Evolutionary conservation across 1,140 invertebrate genomes (phyloP), one percentile per base, ranked within the genome.

Genomic region (Atta colombica): DNA sequence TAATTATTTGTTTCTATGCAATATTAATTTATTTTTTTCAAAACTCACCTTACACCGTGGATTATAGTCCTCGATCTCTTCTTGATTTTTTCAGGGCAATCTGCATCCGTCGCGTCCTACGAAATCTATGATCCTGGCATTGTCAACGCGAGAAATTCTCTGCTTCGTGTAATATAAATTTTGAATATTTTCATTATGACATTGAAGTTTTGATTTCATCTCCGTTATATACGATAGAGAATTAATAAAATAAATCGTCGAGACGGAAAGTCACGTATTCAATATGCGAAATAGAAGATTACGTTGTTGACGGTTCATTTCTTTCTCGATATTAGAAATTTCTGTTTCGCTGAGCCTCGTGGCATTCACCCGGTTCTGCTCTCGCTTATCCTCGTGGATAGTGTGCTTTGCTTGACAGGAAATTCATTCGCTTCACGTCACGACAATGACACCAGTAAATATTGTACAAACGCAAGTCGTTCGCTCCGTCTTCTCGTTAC

Each of bases 321-420:
- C 18, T 18, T 49, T 74, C 28, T 58, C 16, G 14, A 58, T 31
- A 21, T 3, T 49, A n/a, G 7, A 68, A 35, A 58, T 45, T 69
- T 66, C 49, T 80, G 31, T 39, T 53, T 66, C 14, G 53, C 16
- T 39, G 35, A 58, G 16, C 51, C 65, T 81, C 49, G 49, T 66
- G 65, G 66, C 65, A 81, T 55, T 39, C 77, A 66, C 25, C 49
- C 77, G 61, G 45, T 61, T 63, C 16, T 77, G 45, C 49, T 69
- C 28, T 69, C 45, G n/a, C 18, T 71, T 71, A 49, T 39, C 65
- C 77, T 81, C 65, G 28, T 39, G 49, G 21, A 39, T 69, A 10
- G 21, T 69, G 28, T 55, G 31, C 45, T 39, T 53, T 28, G 10
- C 14, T 69, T 66, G 63, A 35, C 28, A 18, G 14, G n/a, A 16